A percentile compares a stretch with the other conserved stretches of the same genome.
These are phyloP conservation scores for Rhagonycha fulva DNA, from an alignment of 2,888 invertebrate genomes.

Conservation along the genomic window DNA sequence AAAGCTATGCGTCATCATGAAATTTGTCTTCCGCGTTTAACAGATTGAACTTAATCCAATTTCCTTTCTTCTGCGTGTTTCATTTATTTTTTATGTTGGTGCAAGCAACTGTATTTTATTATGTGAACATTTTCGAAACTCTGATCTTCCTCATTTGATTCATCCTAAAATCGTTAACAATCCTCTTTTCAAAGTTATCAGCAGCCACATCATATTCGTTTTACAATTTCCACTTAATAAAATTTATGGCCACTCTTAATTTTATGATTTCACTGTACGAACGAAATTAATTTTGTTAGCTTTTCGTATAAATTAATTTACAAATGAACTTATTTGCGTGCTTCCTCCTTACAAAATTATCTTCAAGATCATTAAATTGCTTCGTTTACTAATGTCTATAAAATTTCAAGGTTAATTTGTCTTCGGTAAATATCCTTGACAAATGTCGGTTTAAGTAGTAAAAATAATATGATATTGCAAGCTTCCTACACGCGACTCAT, in stretches of 20 bases:
- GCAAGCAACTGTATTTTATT: slow-evolving; percentile 2
- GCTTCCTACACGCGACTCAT: slow-evolving; percentile 30
- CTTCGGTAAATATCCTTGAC: slow-evolving; percentile 12
- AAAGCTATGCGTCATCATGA: slow-evolving; percentile 7
- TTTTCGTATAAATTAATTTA: background rate
- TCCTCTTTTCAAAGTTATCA: background rate
- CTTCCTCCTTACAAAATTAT: background rate
- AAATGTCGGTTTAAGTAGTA: slow-evolving; percentile 18
- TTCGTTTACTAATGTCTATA: background rate
- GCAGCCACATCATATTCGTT: background rate
- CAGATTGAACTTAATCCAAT: slow-evolving; percentile 22
- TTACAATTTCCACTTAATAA: background rate
- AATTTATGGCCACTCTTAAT: background rate
- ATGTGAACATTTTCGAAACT: background rate
- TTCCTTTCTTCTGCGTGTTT: slow-evolving; percentile 11
- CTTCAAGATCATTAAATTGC: background rate
- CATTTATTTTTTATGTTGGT: slow-evolving; percentile 4
- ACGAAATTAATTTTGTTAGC: background rate
- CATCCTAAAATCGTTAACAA: background rate
- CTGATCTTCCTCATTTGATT: background rate
- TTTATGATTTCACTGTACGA: background rate
- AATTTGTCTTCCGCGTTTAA: slow-evolving; percentile 17
- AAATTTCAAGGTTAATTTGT: slow-evolving; percentile 4
- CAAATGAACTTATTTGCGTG: background rate
- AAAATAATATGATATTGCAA: slow-evolving; percentile 25